Base-by-base conservation (phyloP, 2,113 vertebrate genomes). In the Tringa solitaria region DNA sequence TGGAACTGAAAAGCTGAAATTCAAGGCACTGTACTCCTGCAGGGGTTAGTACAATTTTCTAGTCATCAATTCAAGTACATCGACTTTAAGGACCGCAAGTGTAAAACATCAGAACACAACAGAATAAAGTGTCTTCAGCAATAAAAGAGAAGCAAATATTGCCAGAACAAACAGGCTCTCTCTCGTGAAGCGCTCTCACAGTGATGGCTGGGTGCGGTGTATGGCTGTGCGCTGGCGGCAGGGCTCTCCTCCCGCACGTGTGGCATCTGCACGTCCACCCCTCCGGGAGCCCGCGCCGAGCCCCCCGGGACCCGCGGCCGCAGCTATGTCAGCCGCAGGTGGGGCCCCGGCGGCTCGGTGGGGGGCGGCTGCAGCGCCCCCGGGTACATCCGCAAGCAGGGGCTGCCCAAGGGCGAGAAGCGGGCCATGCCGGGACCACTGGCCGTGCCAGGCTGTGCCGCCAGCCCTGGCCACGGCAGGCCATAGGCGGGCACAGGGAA, bases 21-120 rank as follows among this genome's bases (percentile, higher is more conserved):
- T 98, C 98, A 99, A 99, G 99, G 99, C 99, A 99, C 99, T 99
- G 98, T 98, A 98, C 98, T 98, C 96, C 97, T 98, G 98, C 96
- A 93, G 95, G 90, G 97, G 95, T 97, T 95, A 96, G 94, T 97
- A 96, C 91, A 95, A 96, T 82, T 93, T 92, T 96, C 95, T 89
- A 88, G 97, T 84, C 87, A 90, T 93, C 78, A 37, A 80, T 96
- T 97, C 97, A 98, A 98, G 97, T 97, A 96, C 90, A 92, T 96
- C 4, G 69, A 96, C 48, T 59, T 91, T 91, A 91, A 96, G 97
- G 92, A 92, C 33, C 6, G 48, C 43, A 39, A 84, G 77, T 97
- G 96, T 84, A 69, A 77, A 94, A 95, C 80, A 89, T 14, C 51
- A 70, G 91, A 96, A 95, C 84, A 73, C 83, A 95, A 96, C 93